Evolutionary conservation across 2,797 vertebrate species (phyloP).

Genomic region (Coregonus suidteri): DNA sequence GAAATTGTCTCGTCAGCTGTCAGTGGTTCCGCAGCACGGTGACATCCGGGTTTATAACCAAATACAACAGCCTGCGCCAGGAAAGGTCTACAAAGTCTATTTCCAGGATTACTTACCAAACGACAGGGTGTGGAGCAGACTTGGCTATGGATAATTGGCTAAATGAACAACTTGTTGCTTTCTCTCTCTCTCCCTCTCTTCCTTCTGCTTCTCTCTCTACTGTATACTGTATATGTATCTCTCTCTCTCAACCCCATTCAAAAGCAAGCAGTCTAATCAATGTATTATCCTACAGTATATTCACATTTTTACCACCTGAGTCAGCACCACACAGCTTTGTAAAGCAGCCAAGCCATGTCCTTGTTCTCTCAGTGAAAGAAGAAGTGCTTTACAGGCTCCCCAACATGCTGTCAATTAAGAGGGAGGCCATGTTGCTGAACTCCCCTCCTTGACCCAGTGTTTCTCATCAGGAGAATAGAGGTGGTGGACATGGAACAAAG

Average conservation of each 20-base stretch:
- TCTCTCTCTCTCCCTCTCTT: background rate
- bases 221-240: background rate
- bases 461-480: conserved; percentile 33
- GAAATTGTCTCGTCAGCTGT: background rate
- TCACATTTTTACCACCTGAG: background rate
- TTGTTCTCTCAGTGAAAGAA: background rate
- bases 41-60: background rate
- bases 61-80: background rate
- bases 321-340: background rate
- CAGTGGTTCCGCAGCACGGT: background rate
- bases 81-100: conserved; percentile 33
- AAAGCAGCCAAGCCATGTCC: background rate
- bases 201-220: no score
- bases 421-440: conserved; percentile 1
- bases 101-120: conserved; percentile 27
- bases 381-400: background rate
- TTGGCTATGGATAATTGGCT: conserved; percentile 13
- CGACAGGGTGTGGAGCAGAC: conserved; percentile 15
- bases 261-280: background rate
- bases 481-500: conserved; percentile 22
- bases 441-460: background rate
- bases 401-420: background rate
- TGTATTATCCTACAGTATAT: background rate
- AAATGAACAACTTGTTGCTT: background rate
- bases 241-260: background rate